A percentile compares a stretch with the other conserved stretches of the same genome.
Evolutionary conservation across 2,888 invertebrate genomes (phyloP).

Genomic region (Poecilobothrus nobilitatus): DNA sequence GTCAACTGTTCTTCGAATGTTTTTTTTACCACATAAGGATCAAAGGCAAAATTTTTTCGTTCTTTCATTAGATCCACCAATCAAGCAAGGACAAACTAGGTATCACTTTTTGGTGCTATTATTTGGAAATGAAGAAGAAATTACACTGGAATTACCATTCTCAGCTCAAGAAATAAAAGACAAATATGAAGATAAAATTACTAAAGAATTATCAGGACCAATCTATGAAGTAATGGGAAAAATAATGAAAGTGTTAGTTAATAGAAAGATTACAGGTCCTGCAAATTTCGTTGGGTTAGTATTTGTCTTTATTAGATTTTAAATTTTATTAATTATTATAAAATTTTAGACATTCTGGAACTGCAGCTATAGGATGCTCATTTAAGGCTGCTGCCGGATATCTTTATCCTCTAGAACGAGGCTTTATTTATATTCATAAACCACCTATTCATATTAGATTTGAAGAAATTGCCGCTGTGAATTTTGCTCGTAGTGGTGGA

Average conservation of each 20-base stretch:
- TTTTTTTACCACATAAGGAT: slow-evolving; percentile 93
- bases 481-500: slow-evolving; percentile 91
- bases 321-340: background rate
- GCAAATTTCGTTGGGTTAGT: slow-evolving; percentile 83
- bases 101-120: slow-evolving; percentile 93
- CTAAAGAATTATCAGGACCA: slow-evolving; percentile 83
- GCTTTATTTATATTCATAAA: slow-evolving; percentile 97
- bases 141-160: slow-evolving; percentile 80
- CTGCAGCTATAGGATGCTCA: slow-evolving; percentile 88
- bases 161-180: slow-evolving; percentile 85
- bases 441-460: slow-evolving; percentile 96
- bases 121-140: slow-evolving; percentile 92
- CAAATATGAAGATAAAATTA: slow-evolving; percentile 87
- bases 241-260: slow-evolving; percentile 93
- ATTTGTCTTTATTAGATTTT: background rate
- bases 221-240: slow-evolving; percentile 93
- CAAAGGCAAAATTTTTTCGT: slow-evolving; percentile 98
- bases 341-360: slow-evolving; percentile 62
- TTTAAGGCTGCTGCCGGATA: slow-evolving; percentile 97
- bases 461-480: slow-evolving; percentile 89
- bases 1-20: slow-evolving; percentile 89
- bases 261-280: slow-evolving; percentile 85
- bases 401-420: slow-evolving; percentile 92
- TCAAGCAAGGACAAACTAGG: slow-evolving; percentile 97
- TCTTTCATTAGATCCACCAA: slow-evolving; percentile 94